These are phyloP conservation scores for Barypeithes pellucidus DNA, from an alignment of 2,888 invertebrate genomes.

Conservation along the genomic window DNA sequence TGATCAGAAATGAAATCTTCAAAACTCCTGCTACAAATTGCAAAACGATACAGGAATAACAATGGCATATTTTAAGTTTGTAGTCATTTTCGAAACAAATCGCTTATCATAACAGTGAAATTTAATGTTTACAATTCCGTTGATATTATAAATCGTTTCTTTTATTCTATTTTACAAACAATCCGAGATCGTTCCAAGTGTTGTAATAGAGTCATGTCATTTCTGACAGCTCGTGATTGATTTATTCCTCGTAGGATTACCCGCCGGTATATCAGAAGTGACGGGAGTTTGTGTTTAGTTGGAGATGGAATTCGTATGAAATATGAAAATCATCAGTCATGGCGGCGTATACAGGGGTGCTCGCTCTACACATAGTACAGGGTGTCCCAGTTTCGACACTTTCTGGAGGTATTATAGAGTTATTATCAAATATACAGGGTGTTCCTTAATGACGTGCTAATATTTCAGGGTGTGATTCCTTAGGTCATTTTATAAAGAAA, in stretches of 20 bases:
- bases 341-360: not conserved
- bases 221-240: constrained; percentile 40
- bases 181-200: constrained; percentile 34
- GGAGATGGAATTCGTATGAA: constrained; percentile 35
- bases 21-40: constrained; percentile 27
- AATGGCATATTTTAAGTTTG: constrained; percentile 42
- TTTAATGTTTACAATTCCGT: constrained; percentile 43
- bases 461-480: no score
- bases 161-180: constrained; percentile 51
- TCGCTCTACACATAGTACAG: no score
- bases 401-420: no score
- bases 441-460: no score
- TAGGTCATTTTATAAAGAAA: no score
- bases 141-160: constrained; percentile 50
- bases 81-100: constrained; percentile 45
- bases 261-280: constrained; percentile 34
- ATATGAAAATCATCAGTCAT: constrained; percentile 44
- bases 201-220: constrained; percentile 48
- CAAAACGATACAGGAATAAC: constrained; percentile 20
- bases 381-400: no score
- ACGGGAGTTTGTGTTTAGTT: constrained; percentile 38
- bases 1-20: no score
- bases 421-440: no score
- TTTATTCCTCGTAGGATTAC: constrained; percentile 39
- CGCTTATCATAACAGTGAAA: constrained; percentile 47